Evolutionary conservation across 1,140 invertebrate genomes (phyloP).

Genomic region (Diabrotica undecimpunctata): DNA sequence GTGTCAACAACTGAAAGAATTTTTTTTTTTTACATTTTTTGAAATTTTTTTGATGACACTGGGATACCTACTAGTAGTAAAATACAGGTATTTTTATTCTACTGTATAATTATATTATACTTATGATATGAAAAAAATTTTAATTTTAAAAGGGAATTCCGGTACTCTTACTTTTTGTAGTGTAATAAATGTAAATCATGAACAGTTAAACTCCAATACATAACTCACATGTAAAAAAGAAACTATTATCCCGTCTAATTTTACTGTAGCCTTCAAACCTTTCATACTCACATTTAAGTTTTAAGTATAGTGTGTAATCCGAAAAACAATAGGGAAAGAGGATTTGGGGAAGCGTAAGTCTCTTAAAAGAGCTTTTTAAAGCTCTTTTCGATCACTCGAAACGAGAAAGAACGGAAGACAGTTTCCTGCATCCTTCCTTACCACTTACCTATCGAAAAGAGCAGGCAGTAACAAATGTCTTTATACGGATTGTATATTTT

Average conservation of each 20-base stretch:
- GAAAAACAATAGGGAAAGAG: constrained; percentile 1
- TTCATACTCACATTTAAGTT: background rate
- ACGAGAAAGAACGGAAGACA: constrained; percentile 9
- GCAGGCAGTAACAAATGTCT: background rate
- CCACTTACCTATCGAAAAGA: constrained; percentile 5
- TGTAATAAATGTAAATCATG: too few relatives aligned
- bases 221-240: too few relatives aligned
- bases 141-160: too few relatives aligned
- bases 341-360: constrained; percentile 9
- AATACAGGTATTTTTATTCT: too few relatives aligned
- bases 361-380: constrained; percentile 12
- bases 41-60: too few relatives aligned
- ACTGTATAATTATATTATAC: too few relatives aligned
- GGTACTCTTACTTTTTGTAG: too few relatives aligned
- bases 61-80: too few relatives aligned
- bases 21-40: too few relatives aligned
- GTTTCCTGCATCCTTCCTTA: constrained; percentile 15
- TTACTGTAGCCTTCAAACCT: background rate
- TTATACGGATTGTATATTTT: background rate
- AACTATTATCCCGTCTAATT: background rate
- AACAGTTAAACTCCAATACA: too few relatives aligned
- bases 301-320: background rate
- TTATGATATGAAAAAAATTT: too few relatives aligned
- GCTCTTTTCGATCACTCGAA: constrained; percentile 8
- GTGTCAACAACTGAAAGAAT: too few relatives aligned